Evolutionary conservation across 2,888 invertebrate species (phyloP).

Genomic region (Sinelater perroti): DNA sequence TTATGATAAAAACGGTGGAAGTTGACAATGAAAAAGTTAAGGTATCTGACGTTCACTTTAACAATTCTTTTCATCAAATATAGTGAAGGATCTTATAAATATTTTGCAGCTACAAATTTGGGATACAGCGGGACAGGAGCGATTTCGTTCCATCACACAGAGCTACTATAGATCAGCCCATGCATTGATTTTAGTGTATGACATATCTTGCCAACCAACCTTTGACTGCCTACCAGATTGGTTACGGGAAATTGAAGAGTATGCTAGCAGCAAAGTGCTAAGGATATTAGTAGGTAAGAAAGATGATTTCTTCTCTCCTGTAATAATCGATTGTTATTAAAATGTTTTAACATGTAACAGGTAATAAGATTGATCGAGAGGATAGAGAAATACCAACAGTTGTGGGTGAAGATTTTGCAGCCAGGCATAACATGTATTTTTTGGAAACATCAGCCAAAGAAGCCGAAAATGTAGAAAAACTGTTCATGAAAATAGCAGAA

Average conservation of each 20-base stretch:
- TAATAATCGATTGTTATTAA: not conserved
- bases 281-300: constrained; percentile 88
- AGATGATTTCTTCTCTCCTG: too few relatives aligned
- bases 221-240: constrained; percentile 97
- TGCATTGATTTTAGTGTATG: constrained; percentile 95
- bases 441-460: constrained; percentile 98
- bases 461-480: constrained; percentile 95
- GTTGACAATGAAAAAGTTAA: constrained; percentile 95
- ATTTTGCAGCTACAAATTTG: constrained; percentile 91
- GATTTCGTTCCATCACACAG: constrained; percentile 96
- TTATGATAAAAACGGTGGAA: constrained; percentile 99
- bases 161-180: constrained; percentile 98
- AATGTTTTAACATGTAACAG: constrained; percentile 63
- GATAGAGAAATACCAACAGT: constrained; percentile 94
- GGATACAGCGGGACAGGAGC: constrained; percentile 98
- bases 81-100: too few relatives aligned
- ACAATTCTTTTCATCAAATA: too few relatives aligned
- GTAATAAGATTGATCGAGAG: constrained; percentile 97
- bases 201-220: constrained; percentile 96
- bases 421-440: constrained; percentile 96
- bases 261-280: constrained; percentile 93
- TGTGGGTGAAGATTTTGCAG: constrained; percentile 95
- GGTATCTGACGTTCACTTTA: constrained; percentile 65
- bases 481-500: constrained; percentile 96
- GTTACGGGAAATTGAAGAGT: constrained; percentile 97